Conservation (phyloP, 2,888 invertebrate species). For the Boloria selene region DNA sequence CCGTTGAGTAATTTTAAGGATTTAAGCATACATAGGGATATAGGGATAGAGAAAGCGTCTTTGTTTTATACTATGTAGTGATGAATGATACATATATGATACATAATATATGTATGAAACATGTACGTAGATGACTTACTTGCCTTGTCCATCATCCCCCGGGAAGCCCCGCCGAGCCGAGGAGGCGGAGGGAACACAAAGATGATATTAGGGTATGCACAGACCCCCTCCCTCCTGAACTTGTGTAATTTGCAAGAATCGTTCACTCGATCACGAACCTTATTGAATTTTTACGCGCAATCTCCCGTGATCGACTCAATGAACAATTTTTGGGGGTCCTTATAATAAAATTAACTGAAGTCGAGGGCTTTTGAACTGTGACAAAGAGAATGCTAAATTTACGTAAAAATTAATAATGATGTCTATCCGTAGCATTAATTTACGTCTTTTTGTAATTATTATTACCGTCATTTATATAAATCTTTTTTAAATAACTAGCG, state of each 20-base stretch:
- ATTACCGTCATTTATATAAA: no score
- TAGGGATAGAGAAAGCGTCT: no score
- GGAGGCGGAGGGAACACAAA: conserved; percentile 7
- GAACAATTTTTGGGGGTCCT: conserved; percentile 36
- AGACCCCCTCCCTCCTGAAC: conserved; percentile 13
- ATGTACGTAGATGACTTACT: no score
- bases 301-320: conserved; percentile 34
- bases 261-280: conserved; percentile 33
- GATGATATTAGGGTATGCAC: conserved; percentile 21
- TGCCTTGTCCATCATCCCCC: conserved; percentile 3
- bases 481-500: no score
- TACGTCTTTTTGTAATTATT: background rate
- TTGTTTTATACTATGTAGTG: no score
- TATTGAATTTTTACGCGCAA: conserved; percentile 40
- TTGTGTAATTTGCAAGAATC: conserved; percentile 34
- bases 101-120: no score
- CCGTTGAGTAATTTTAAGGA: no score
- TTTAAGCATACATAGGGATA: no score
- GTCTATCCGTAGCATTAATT: background rate
- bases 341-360: conserved; percentile 30
- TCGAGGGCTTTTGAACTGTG: conserved; percentile 18
- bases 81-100: no score
- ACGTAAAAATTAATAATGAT: conserved; percentile 12
- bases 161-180: background rate
- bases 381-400: conserved; percentile 17